Evolutionary conservation across 1,140 invertebrate species (phyloP).

Genomic region (Drosophila seguyi): DNA sequence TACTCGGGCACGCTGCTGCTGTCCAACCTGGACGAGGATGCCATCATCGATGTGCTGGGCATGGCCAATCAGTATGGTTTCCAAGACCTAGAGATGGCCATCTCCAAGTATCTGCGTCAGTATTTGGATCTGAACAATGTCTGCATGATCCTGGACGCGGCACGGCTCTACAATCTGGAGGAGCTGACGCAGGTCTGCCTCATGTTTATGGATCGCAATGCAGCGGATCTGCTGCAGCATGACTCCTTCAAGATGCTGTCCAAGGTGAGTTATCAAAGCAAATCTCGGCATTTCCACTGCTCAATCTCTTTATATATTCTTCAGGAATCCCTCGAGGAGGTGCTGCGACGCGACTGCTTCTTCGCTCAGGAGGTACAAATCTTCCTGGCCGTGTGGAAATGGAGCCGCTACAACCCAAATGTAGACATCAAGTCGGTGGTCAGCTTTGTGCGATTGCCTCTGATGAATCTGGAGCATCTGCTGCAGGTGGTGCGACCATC

Average conservation of each 20-base stretch:
- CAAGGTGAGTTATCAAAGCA: slow-evolving; percentile 86
- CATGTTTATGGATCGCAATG: slow-evolving; percentile 95
- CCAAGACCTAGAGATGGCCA: slow-evolving; percentile 94
- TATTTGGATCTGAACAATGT: slow-evolving; percentile 95
- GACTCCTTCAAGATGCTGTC: slow-evolving; percentile 94
- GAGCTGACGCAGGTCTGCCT: slow-evolving; percentile 89
- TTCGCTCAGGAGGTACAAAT: slow-evolving; percentile 98
- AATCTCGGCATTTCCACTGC: rapidly evolving
- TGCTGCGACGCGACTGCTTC: slow-evolving; percentile 97
- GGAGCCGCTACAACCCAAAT: slow-evolving; percentile 92
- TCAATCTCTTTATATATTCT: neutral
- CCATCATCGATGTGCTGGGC: slow-evolving; percentile 94
- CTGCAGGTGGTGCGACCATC: slow-evolving; percentile 94
- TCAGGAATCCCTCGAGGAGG: slow-evolving; percentile 91
- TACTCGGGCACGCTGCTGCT: slow-evolving; percentile 96
- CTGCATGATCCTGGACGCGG: slow-evolving; percentile 96
- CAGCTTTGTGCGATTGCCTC: slow-evolving; percentile 91
- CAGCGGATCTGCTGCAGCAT: slow-evolving; percentile 92
- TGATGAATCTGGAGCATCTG: slow-evolving; percentile 94
- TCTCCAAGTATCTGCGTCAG: slow-evolving; percentile 96
- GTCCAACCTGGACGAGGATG: slow-evolving; percentile 93
- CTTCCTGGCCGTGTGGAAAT: slow-evolving; percentile 94
- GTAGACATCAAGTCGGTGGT: slow-evolving; percentile 87
- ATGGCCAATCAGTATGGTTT: slow-evolving; percentile 98
- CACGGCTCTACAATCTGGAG: slow-evolving; percentile 88